Base-by-base conservation (phyloP, 2,888 invertebrate genomes). In the Latrodectus elegans region DNA sequence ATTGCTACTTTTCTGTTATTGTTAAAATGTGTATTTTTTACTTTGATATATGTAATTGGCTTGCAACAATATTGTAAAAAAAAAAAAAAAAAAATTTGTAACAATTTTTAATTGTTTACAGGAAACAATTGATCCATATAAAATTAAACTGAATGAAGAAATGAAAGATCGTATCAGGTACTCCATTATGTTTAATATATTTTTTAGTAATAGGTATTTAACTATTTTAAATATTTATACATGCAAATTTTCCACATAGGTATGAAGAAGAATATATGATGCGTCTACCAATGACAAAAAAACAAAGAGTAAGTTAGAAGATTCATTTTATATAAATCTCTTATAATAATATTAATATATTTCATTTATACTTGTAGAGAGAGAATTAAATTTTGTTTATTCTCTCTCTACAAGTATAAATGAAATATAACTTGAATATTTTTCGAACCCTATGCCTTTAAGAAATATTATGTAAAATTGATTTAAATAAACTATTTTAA, bases 251-350 rank as follows among this genome's bases (percentile, higher is more conserved):
- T 53, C 67, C 15, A 64, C 77, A 52, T 71, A 89, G 89, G 26
- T 90, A 84, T 86, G 90, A 90, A 84, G 90, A 90, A 79, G 90
- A 90, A 52, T 89, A 88, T 49, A 84, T 90, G 76, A 70, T 78
- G 55, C 85, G 90, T 52, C 60, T 89, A 49, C 89, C 87, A 22
- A 75, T 86, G 73, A 86, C 90, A n/a, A 90, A 90, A 74, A 88
- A 88, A 71, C 88, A 89, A 76, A 84, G 75, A 77, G 88, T 89
- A 74, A 84, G 82, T 68, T 22, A 53, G 22, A 26, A 22, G 1
- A 8, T 8, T 15, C 52, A 60, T 65, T 15, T 81, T 8, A 26
- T 64, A 4, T 26, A 8, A 72, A 38, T 26, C 17, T n/a, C 22
- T 9, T n/a, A 9, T 52, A 11, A 17, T 12, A 6, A 51, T n/a